These are phyloP conservation scores for Saccopteryx bilineata DNA, from an alignment of 2,113 vertebrate genomes.

Conservation along the genomic window DNA sequence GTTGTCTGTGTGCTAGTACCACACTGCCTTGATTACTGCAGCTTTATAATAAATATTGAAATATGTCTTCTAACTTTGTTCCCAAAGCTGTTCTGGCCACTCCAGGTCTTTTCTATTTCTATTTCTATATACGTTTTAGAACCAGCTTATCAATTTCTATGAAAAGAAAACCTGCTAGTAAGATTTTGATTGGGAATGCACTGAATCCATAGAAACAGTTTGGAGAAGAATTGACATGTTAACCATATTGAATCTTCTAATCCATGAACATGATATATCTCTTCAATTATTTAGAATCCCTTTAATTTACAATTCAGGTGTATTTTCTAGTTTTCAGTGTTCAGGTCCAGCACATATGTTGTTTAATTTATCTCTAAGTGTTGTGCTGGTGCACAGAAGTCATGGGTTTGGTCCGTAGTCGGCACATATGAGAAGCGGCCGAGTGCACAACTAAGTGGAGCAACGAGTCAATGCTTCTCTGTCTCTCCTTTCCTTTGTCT, in stretches of 20 bases:
- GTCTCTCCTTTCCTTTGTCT: too few species aligned
- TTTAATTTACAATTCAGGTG: not conserved
- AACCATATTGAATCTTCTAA: too few species aligned
- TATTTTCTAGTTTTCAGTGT: conserved; percentile 4
- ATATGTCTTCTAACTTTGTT: not conserved
- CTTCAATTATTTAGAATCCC: conserved; percentile 15
- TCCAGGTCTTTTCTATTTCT: not conserved
- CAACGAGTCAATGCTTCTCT: too few species aligned
- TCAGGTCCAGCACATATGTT: not conserved
- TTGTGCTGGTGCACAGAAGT: not conserved
- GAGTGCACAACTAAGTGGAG: too few species aligned
- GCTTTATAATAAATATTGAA: not conserved
- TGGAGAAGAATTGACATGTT: not conserved
- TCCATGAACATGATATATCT: conserved; percentile 6
- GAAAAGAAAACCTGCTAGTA: not conserved
- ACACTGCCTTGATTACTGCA: not conserved
- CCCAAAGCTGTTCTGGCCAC: not conserved
- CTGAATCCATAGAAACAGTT: not conserved
- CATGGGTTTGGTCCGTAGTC: too few species aligned
- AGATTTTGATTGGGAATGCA: not conserved
- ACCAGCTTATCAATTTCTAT: not conserved
- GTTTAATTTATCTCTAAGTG: not conserved
- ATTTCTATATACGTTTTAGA: not conserved
- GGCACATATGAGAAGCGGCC: too few species aligned
- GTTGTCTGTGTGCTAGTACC: not conserved